These are phyloP conservation scores for Dipodomys ordii DNA, from an alignment of 2,113 vertebrate species.

Conservation along the genomic window DNA sequence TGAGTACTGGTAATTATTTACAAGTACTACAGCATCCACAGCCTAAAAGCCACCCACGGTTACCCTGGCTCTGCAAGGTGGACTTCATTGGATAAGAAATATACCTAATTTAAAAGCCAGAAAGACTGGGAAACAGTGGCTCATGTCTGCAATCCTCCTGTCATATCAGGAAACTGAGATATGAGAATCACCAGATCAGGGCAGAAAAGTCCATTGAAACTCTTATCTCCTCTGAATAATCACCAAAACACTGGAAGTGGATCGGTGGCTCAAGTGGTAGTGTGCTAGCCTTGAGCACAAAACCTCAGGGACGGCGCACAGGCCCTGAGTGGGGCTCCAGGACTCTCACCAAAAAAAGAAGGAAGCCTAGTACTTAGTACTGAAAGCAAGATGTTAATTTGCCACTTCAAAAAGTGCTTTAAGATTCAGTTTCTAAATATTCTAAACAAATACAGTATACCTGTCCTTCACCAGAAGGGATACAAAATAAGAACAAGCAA, in stretches of 20 bases:
- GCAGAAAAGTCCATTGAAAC: too few relatives aligned
- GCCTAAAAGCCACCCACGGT: neutral
- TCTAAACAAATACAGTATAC: neutral
- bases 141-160: too few relatives aligned
- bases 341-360: neutral
- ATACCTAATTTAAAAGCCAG: neutral
- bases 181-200: too few relatives aligned
- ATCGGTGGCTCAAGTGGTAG: too few relatives aligned
- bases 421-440: neutral
- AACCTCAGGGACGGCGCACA: too few relatives aligned
- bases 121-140: too few relatives aligned
- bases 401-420: neutral
- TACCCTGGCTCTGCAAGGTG: neutral
- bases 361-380: neutral
- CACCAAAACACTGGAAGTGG: too few relatives aligned
- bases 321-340: too few relatives aligned
- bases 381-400: neutral
- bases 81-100: neutral
- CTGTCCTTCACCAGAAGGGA: neutral
- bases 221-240: too few relatives aligned
- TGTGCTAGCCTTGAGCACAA: too few relatives aligned
- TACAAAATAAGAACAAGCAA: conserved; percentile 1
- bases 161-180: too few relatives aligned
- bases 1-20: neutral
- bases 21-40: neutral